phyloP scores from a whole-genome alignment of 2,113 vertebrate genomes.

The Pleuronectes platessa region DNA sequence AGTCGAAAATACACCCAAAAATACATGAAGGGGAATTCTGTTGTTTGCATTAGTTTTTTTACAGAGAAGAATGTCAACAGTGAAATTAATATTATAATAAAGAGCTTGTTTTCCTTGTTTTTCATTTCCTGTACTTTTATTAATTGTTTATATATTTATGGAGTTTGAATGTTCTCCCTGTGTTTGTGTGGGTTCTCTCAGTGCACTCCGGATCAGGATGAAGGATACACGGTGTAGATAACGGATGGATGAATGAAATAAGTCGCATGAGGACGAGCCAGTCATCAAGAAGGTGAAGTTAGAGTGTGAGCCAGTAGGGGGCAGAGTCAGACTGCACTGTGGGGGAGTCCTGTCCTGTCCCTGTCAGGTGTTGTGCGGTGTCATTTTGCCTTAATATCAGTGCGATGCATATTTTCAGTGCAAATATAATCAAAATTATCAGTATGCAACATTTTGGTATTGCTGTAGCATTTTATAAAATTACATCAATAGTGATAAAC shows the following conservation, averaged over 20 bases:
- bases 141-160: too few species aligned
- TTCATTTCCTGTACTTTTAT: background rate
- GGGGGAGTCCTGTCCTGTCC: background rate
- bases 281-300: constrained; percentile 18
- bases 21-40: background rate
- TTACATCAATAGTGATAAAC: background rate
- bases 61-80: background rate
- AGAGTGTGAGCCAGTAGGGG: constrained; percentile 61
- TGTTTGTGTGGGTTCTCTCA: too few species aligned
- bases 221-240: too few species aligned
- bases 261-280: background rate
- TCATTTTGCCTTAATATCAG: constrained; percentile 9
- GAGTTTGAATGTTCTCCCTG: too few species aligned
- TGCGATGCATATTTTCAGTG: constrained; percentile 17
- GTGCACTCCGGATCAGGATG: too few species aligned
- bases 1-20: background rate
- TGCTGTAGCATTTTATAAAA: background rate
- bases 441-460: background rate
- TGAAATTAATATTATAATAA: background rate
- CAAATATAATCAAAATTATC: background rate
- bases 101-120: background rate
- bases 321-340: constrained; percentile 60
- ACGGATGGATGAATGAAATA: background rate
- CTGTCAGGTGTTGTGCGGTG: constrained; percentile 11
- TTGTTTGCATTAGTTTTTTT: background rate